A percentile compares a stretch with the other conserved stretches of the same genome.
These are phyloP conservation scores for Itoplectis maculator DNA, from an alignment of 2,888 invertebrate genomes.

Conservation along the genomic window DNA sequence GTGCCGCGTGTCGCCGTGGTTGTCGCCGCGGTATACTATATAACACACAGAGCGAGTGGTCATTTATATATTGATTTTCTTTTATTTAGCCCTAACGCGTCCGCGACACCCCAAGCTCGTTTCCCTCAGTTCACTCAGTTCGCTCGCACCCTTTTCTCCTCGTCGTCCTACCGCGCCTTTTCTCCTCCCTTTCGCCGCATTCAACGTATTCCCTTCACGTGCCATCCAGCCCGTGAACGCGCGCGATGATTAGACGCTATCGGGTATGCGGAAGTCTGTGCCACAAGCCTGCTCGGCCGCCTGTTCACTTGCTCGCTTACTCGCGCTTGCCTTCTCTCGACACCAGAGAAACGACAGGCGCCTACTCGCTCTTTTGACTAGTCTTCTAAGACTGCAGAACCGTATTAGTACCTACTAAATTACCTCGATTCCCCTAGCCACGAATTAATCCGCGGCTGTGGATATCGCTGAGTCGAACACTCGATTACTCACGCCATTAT, in stretches of 20 bases:
- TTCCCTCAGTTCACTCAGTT: conserved; percentile 31
- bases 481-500: background rate
- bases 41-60: conserved; percentile 39
- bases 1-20: conserved; percentile 51
- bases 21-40: conserved; percentile 12
- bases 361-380: conserved; percentile 11
- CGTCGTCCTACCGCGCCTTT: conserved; percentile 15
- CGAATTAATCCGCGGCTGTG: conserved; percentile 33
- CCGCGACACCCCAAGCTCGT: conserved; percentile 39
- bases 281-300: conserved; percentile 47
- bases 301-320: conserved; percentile 25
- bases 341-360: conserved; percentile 22
- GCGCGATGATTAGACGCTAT: conserved; percentile 61
- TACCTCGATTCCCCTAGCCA: background rate
- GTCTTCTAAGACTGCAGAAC: background rate
- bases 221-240: conserved; percentile 56
- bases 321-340: conserved; percentile 27
- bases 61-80: conserved; percentile 67
- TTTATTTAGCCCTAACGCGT: conserved; percentile 62
- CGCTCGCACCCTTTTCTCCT: conserved; percentile 22
- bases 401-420: conserved; percentile 6
- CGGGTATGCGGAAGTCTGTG: conserved; percentile 64
- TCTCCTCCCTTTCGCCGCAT: conserved; percentile 22
- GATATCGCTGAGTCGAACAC: conserved; percentile 5
- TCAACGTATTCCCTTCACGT: conserved; percentile 34